These are phyloP conservation scores for Brachionus koreanus DNA, from an alignment of 1,140 invertebrate genomes.

Conservation along the genomic window DNA sequence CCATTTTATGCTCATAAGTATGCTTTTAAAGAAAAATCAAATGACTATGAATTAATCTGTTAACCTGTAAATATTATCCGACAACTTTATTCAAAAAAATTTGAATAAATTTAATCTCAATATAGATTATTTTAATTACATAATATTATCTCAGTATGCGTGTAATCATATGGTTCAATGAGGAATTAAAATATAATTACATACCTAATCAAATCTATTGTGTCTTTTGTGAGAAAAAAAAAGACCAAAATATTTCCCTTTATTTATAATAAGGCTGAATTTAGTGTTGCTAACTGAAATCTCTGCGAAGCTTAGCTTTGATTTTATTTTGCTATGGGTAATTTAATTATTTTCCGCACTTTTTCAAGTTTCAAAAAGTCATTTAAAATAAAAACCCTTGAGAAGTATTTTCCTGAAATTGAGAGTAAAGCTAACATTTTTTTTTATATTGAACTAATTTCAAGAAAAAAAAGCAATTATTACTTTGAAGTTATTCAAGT, in stretches of 20 bases:
- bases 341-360: constrained; percentile 17
- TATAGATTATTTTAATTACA: background rate
- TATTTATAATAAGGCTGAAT: background rate
- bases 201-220: background rate
- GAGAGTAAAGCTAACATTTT: constrained; percentile 12
- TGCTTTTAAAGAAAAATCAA: background rate
- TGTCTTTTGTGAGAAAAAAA: background rate
- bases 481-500: constrained; percentile 39
- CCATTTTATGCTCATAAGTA: background rate
- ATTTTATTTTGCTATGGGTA: constrained; percentile 1
- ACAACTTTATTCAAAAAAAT: background rate
- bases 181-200: background rate
- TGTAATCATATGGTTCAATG: background rate
- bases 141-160: constrained; percentile 13
- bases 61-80: background rate
- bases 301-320: background rate
- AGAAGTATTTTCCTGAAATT: constrained; percentile 24
- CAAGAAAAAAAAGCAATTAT: constrained; percentile 8
- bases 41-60: background rate
- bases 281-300: background rate
- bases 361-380: background rate
- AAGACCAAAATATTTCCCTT: background rate
- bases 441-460: constrained; percentile 20
- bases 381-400: background rate
- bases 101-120: background rate